Evolutionary conservation across 2,888 invertebrate species (phyloP), one percentile per base, ranked within the genome.

Genomic region (Rhodophaea formosa): DNA sequence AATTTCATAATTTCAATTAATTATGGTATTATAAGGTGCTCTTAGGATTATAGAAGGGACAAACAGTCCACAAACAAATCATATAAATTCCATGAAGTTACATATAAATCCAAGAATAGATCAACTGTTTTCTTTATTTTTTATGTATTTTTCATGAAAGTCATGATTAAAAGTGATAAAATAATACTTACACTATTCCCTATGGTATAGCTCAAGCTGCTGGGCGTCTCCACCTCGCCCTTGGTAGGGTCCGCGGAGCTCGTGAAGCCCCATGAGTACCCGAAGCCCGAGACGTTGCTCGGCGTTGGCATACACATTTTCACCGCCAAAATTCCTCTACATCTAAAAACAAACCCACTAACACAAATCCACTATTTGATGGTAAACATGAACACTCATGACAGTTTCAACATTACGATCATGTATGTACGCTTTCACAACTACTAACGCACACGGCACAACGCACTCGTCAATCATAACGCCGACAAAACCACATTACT

Each of bases 231-330:
- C 74, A 91, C 91, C 71, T 92, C 92, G 64, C 82, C 84, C 71
- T 92, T 92, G 56, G 89, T 87, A 63, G 90, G 88, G 64, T 92
- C 92, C 45, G 90, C 88, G 14, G 90, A 77, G 62, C 89, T 89
- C 61, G 91, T 88, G 72, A 92, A 92, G 64, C 90, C 90, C 92
- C 92, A 92, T 63, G 91, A 86, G 72, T 92, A 92, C 55, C 91
- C 91, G 75, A 92, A 91, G 63, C 91, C 90, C 75, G 91, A 84
- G 61, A 91, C 91, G 86, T 91, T 92, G 66, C 85, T 91, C 71
- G 91, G 91, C 66, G 91, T 92, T 68, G 91, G 91, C 91, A 92
- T 92, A 88, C 91, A 92, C 92, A 92, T 92, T 79, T 85, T 92
- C 69, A 75, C 65, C 59, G 68, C 70, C 63, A 68, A 72, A 70